phyloP scores from a whole-genome alignment of 2,113 vertebrate genomes.

The Crocuta crocuta region DNA sequence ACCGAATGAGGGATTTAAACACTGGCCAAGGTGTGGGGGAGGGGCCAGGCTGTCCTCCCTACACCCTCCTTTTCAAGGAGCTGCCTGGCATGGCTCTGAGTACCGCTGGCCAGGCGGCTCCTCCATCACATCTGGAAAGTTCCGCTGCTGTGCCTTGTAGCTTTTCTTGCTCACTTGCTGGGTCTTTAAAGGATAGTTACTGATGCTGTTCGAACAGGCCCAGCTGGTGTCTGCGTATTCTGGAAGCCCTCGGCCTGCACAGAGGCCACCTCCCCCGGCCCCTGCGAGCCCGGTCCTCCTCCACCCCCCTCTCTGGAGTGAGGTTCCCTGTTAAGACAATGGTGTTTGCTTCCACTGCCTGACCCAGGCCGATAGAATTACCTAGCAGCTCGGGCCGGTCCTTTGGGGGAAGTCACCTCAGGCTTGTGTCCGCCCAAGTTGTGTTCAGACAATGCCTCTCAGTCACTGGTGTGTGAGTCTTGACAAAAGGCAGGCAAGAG shows the following conservation, averaged over 20 bases:
- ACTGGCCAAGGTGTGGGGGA: background rate
- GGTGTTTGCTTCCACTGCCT: background rate
- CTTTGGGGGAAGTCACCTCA: background rate
- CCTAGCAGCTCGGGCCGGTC: background rate
- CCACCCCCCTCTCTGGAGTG: background rate
- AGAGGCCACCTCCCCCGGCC: background rate
- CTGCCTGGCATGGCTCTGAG: background rate
- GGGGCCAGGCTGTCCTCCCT: background rate
- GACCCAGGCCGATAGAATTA: background rate
- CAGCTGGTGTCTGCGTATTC: background rate
- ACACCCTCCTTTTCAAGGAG: background rate
- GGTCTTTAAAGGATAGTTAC: background rate
- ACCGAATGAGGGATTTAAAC: background rate
- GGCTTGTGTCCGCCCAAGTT: background rate
- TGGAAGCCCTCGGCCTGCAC: background rate
- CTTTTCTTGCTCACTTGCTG: background rate
- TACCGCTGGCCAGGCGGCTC: background rate
- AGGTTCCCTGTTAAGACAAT: background rate
- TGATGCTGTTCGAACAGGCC: background rate
- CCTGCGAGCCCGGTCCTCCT: background rate
- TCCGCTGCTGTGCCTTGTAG: background rate
- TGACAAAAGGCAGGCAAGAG: background rate
- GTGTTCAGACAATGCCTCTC: background rate
- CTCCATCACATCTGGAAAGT: background rate
- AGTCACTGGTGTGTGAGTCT: background rate